Conservation (phyloP, 1,140 invertebrate species). For the Pantala flavescens region DNA sequence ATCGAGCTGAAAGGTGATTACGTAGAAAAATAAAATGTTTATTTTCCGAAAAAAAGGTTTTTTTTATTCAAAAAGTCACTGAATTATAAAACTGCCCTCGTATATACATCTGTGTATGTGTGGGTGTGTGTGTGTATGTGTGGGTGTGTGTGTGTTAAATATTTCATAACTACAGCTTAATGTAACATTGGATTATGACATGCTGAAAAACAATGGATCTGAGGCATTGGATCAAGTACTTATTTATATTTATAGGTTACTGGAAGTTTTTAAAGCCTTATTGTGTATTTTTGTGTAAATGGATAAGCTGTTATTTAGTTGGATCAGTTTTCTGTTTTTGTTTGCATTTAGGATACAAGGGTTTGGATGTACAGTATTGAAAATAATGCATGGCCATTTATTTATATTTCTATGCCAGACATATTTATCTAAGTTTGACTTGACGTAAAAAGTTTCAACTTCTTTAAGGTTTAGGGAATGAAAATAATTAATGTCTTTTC, state of each 20-base stretch:
- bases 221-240: background rate
- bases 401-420: background rate
- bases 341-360: background rate
- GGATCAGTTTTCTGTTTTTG: background rate
- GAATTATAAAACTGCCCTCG: too few species aligned
- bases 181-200: background rate
- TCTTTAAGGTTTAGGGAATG: background rate
- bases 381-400: background rate
- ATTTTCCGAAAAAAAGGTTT: too few species aligned
- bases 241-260: background rate
- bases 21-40: too few species aligned
- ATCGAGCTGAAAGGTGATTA: too few species aligned
- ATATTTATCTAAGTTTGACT: background rate
- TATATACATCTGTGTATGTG: too few species aligned
- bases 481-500: background rate
- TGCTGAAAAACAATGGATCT: slow-evolving; percentile 6
- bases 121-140: too few species aligned
- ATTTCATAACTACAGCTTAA: background rate
- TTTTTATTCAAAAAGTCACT: too few species aligned
- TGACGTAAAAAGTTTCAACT: background rate
- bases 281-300: background rate
- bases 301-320: background rate
- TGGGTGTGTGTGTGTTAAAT: too few species aligned
- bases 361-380: background rate
- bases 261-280: background rate